Conservation (phyloP, 1,140 invertebrate genomes). For the Oppia nitens region DNA sequence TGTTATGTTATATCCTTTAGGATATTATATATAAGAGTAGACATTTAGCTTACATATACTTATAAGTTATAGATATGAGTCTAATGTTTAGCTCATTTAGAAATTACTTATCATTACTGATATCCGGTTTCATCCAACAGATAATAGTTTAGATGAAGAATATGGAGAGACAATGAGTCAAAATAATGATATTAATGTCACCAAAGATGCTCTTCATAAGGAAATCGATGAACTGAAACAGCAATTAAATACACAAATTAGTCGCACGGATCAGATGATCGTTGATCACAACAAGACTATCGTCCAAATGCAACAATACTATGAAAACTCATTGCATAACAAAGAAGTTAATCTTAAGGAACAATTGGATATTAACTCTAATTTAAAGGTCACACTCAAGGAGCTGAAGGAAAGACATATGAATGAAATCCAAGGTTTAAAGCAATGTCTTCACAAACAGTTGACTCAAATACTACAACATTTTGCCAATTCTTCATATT, state of each 20-base stretch:
- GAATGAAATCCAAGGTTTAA: neutral
- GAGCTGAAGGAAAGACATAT: neutral
- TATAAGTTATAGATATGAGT: too few species aligned
- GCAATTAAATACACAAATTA: slow-evolving; percentile 1
- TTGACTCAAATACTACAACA: neutral
- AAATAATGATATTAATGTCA: neutral
- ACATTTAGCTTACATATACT: neutral
- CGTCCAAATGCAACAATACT: neutral
- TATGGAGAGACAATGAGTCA: neutral
- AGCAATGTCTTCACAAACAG: neutral
- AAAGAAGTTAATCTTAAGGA: neutral
- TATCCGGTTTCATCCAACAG: neutral
- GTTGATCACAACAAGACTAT: neutral
- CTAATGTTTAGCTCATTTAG: too few species aligned
- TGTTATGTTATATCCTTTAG: neutral
- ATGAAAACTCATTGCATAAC: neutral
- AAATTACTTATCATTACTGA: too few species aligned
- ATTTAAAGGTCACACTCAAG: neutral
- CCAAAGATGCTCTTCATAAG: neutral
- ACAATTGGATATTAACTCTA: neutral
- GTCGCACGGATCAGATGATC: neutral
- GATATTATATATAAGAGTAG: neutral
- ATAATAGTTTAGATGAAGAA: neutral
- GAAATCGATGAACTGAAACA: neutral
- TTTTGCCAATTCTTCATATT: neutral